Conservation (phyloP, 2,888 invertebrate genomes). For the Ichneumoninae sp. region DNA sequence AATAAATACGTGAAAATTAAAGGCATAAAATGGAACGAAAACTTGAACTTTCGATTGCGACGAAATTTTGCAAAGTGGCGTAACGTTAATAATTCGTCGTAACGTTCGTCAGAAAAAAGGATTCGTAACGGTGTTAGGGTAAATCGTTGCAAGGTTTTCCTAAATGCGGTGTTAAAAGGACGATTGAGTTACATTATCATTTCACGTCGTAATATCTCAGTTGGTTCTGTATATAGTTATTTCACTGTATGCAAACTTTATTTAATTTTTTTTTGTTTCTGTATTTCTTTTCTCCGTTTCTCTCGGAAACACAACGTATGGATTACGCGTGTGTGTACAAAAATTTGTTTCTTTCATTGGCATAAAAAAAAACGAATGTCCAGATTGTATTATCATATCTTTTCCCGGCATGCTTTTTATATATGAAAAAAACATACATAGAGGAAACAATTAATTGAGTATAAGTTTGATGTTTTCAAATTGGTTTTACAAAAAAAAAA, state of each 20-base stretch:
- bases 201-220: conserved; percentile 24
- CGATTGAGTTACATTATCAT: not conserved
- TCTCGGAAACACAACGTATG: conserved; percentile 29
- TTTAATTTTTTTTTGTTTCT: conserved; percentile 65
- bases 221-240: conserved; percentile 1
- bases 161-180: not conserved
- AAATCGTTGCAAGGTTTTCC: conserved; percentile 59
- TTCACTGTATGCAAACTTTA: conserved; percentile 31
- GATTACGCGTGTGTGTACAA: conserved; percentile 20
- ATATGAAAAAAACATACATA: conserved; percentile 68
- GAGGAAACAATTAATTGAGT: conserved; percentile 69
- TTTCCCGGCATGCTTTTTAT: conserved; percentile 86
- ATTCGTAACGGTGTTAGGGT: conserved; percentile 62
- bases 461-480: conserved; percentile 60
- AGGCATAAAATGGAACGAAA: not conserved
- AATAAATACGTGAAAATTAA: no score
- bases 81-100: not conserved
- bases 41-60: conserved; percentile 12
- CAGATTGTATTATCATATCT: conserved; percentile 81
- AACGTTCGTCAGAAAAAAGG: conserved; percentile 4
- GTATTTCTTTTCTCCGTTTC: conserved; percentile 36
- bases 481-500: conserved; percentile 57
- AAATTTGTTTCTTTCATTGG: conserved; percentile 8
- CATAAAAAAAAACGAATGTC: conserved; percentile 19
- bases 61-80: conserved; percentile 8